Conservation (phyloP, 2,888 invertebrate species). For the Abrostola triplasia region DNA sequence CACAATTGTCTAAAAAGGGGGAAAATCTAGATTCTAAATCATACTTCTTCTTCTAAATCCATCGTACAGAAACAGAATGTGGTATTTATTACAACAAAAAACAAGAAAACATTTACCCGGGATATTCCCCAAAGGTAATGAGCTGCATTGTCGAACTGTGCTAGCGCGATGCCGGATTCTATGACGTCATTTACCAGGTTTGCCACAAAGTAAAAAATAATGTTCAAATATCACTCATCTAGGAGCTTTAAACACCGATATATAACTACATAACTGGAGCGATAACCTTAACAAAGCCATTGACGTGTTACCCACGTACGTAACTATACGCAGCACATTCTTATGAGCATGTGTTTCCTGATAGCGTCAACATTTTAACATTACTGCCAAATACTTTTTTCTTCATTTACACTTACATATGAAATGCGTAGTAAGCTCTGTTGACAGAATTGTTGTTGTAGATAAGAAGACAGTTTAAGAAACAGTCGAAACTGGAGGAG, state of each 20-base stretch:
- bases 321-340: slow-evolving; percentile 7
- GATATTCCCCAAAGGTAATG: too few relatives aligned
- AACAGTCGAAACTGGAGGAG: too few relatives aligned
- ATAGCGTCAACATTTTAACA: slow-evolving; percentile 14
- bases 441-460: neutral
- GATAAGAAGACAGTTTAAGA: neutral
- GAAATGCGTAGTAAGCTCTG: neutral
- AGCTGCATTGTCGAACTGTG: too few relatives aligned
- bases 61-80: too few relatives aligned
- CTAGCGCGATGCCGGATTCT: too few relatives aligned
- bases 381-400: slow-evolving; percentile 20
- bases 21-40: too few relatives aligned
- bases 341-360: slow-evolving; percentile 6
- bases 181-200: too few relatives aligned
- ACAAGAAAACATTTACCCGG: too few relatives aligned
- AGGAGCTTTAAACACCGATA: slow-evolving; percentile 9
- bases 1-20: too few relatives aligned
- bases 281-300: slow-evolving; percentile 34
- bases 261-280: slow-evolving; percentile 27
- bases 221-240: neutral
- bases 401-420: neutral
- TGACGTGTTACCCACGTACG: slow-evolving; percentile 24
- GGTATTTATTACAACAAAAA: too few relatives aligned
- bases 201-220: neutral
- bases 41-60: too few relatives aligned